Conservation (phyloP, 2,888 invertebrate genomes). For the Agapostemon virescens region DNA sequence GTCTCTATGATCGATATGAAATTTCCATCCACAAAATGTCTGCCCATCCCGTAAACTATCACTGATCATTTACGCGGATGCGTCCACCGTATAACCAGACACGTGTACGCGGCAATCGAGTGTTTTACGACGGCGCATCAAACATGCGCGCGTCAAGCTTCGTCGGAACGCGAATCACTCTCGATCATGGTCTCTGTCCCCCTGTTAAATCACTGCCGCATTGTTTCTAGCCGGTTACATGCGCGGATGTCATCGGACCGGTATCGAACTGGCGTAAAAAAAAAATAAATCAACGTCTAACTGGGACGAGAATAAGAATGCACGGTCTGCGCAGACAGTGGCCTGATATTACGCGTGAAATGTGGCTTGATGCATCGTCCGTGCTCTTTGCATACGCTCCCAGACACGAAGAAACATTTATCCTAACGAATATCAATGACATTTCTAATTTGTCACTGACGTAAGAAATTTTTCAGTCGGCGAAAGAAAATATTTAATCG, state of each 20-base stretch:
- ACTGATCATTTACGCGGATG: constrained; percentile 62
- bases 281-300: constrained; percentile 50
- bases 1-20: constrained; percentile 63
- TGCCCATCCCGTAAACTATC: constrained; percentile 63
- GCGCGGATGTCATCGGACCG: constrained; percentile 37
- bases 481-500: neutral
- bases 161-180: constrained; percentile 59
- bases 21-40: constrained; percentile 63
- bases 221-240: constrained; percentile 44
- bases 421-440: neutral
- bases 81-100: constrained; percentile 57
- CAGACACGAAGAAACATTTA: neutral
- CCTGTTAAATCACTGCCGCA: constrained; percentile 62
- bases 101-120: constrained; percentile 68
- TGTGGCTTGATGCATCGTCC: neutral
- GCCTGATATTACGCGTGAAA: constrained; percentile 30
- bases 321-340: constrained; percentile 35
- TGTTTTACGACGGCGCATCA: constrained; percentile 68
- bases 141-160: constrained; percentile 61
- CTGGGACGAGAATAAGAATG: constrained; percentile 43
- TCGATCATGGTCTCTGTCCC: constrained; percentile 58
- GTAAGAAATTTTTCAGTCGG: neutral
- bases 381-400: neutral
- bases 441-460: neutral
- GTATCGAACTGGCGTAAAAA: constrained; percentile 44